Evolutionary conservation across 2,113 vertebrate species (phyloP).

Genomic region (Galbula dea): DNA sequence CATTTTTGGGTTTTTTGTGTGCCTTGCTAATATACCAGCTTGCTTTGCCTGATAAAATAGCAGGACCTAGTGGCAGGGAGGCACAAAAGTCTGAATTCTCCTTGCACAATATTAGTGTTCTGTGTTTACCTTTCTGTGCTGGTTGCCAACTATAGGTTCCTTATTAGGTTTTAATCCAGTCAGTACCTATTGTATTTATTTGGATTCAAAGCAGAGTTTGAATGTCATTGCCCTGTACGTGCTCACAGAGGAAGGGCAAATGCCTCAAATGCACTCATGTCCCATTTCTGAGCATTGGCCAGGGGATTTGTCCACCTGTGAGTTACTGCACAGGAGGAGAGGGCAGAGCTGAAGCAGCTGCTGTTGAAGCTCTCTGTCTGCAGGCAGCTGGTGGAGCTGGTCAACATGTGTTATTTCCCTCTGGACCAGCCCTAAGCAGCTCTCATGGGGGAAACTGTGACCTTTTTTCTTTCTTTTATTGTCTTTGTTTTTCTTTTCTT

Average conservation of each 20-base stretch:
- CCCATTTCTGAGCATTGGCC: not conserved
- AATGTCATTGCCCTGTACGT: not conserved
- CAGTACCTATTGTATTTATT: not conserved
- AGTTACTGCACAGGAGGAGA: not conserved
- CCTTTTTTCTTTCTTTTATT: not conserved
- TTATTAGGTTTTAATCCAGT: not conserved
- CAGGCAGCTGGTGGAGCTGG: slow-evolving; percentile 19
- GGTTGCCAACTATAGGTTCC: not conserved
- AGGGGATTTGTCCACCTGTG: not conserved
- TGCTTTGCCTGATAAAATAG: not conserved
- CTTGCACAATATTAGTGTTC: not conserved
- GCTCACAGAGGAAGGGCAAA: not conserved
- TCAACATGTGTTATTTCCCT: not conserved
- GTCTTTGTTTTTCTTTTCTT: not conserved
- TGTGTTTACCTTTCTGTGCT: not conserved
- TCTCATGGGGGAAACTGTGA: not conserved
- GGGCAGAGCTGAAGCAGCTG: slow-evolving; percentile 12
- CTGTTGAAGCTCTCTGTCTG: not conserved
- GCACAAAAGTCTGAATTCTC: not conserved
- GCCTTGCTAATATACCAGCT: not conserved
- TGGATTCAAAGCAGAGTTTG: not conserved
- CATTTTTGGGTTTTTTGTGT: not conserved
- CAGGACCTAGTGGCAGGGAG: not conserved
- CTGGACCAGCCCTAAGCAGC: not conserved
- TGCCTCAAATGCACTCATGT: not conserved